Conservation (phyloP, 2,888 invertebrate species). For the Eledona agricola region DNA sequence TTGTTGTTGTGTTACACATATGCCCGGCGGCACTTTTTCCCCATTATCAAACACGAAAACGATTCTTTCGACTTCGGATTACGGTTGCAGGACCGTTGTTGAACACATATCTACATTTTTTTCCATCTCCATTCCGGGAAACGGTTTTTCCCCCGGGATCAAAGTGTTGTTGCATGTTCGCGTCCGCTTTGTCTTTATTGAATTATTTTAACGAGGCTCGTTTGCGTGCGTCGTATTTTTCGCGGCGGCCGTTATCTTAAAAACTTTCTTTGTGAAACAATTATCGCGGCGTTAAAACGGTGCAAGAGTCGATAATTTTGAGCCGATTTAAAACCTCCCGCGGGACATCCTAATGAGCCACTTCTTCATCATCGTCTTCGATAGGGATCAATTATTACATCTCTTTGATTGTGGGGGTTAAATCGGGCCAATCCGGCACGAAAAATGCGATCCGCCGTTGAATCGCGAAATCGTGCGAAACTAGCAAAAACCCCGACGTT, state of each 20-base stretch:
- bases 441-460: too few species aligned
- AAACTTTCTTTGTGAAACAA: constrained; percentile 23
- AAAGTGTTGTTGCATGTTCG: constrained; percentile 25
- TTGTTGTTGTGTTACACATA: constrained; percentile 5
- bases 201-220: constrained; percentile 22
- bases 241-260: constrained; percentile 12
- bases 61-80: too few species aligned
- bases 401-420: too few species aligned
- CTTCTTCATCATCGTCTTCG: constrained; percentile 19
- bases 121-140: constrained; percentile 1
- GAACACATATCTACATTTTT: constrained; percentile 3
- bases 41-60: too few species aligned
- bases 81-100: too few species aligned
- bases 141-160: constrained; percentile 3
- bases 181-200: constrained; percentile 12
- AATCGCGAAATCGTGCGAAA: too few species aligned
- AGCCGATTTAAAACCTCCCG: constrained; percentile 5
- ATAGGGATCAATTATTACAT: too few species aligned
- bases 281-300: constrained; percentile 17
- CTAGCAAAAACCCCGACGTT: too few species aligned
- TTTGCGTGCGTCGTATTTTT: constrained; percentile 22
- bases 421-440: too few species aligned
- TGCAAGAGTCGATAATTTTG: constrained; percentile 9
- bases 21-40: too few species aligned
- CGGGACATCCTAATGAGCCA: constrained; percentile 6